These are phyloP conservation scores for Tillus elongatus DNA, from an alignment of 2,888 invertebrate genomes.

Conservation along the genomic window DNA sequence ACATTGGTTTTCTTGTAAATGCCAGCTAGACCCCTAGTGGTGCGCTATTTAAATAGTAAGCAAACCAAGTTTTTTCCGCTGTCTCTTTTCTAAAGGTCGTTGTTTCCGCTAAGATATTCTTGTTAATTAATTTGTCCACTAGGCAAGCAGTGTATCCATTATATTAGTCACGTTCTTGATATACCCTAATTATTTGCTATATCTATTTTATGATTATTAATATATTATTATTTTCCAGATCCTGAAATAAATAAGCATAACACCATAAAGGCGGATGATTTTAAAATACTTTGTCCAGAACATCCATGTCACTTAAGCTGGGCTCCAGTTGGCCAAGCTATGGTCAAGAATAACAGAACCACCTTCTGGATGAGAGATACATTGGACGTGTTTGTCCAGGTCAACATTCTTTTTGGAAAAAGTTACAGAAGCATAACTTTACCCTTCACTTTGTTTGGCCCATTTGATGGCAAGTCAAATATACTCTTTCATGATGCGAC, in stretches of 20 bases:
- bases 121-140: too few species aligned
- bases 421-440: slow-evolving; percentile 48
- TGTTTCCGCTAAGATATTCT: too few species aligned
- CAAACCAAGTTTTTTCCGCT: too few species aligned
- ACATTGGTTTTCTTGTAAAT: too few species aligned
- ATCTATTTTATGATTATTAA: background rate
- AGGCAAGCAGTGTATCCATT: too few species aligned
- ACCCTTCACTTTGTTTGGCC: slow-evolving; percentile 61
- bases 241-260: background rate
- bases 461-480: slow-evolving; percentile 54
- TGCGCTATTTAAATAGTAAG: too few species aligned
- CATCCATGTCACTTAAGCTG: slow-evolving; percentile 48
- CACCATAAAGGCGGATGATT: slow-evolving; percentile 36
- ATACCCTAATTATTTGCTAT: too few species aligned
- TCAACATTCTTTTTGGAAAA: slow-evolving; percentile 64
- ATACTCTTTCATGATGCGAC: slow-evolving; percentile 59
- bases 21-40: too few species aligned
- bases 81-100: too few species aligned
- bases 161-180: too few species aligned
- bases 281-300: slow-evolving; percentile 52
- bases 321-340: slow-evolving; percentile 59
- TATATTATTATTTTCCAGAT: background rate
- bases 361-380: slow-evolving; percentile 56
- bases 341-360: slow-evolving; percentile 50
- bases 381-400: slow-evolving; percentile 56